A percentile compares a stretch with the other conserved stretches of the same genome.
Conservation (phyloP, 1,140 invertebrate species). For the Polypedilum pembai region DNA sequence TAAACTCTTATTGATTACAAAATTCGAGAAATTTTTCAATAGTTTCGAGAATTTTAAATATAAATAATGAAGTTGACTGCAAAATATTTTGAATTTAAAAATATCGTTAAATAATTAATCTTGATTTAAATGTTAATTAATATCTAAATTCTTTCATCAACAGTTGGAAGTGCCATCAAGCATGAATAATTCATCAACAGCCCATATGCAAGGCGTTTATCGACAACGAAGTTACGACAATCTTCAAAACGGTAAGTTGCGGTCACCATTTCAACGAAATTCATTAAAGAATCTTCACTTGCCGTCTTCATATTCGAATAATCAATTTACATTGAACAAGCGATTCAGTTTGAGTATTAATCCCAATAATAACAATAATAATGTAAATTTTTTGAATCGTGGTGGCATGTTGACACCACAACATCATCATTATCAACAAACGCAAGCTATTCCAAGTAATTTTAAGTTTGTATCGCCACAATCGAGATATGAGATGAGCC, state of each 20-base stretch:
- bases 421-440: slow-evolving; percentile 35
- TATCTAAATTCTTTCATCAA: neutral
- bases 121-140: neutral
- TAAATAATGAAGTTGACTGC: too few relatives aligned
- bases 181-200: slow-evolving; percentile 36
- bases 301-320: slow-evolving; percentile 33
- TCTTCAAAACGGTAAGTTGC: slow-evolving; percentile 42
- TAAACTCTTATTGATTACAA: too few relatives aligned
- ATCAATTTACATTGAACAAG: neutral
- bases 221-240: slow-evolving; percentile 42
- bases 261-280: slow-evolving; percentile 36
- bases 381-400: slow-evolving; percentile 36
- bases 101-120: neutral
- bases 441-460: slow-evolving; percentile 39
- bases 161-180: slow-evolving; percentile 21
- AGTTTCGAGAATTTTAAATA: too few relatives aligned
- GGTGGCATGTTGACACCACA: slow-evolving; percentile 37
- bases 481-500: slow-evolving; percentile 32
- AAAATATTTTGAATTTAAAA: neutral
- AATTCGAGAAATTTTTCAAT: too few relatives aligned
- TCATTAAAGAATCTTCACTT: slow-evolving; percentile 40
- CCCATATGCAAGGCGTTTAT: slow-evolving; percentile 38
- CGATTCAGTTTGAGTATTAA: neutral
- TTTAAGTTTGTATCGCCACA: slow-evolving; percentile 43
- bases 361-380: neutral